Conservation (phyloP, 2,797 vertebrate species). For the Ceryle rudis region DNA sequence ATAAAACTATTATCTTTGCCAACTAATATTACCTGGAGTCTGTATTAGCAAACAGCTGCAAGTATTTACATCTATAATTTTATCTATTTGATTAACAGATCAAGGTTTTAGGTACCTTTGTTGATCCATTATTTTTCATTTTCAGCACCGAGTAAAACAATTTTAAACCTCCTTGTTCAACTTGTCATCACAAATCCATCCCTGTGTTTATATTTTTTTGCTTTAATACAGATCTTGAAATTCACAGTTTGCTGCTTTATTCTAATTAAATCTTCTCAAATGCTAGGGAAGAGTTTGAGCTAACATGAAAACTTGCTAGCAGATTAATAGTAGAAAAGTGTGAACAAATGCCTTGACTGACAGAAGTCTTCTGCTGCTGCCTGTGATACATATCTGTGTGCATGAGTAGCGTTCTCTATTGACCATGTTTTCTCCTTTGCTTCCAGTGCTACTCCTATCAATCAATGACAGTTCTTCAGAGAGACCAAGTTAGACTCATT, state of each 20-base stretch:
- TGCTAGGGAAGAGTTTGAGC: background rate
- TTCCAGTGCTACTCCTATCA: background rate
- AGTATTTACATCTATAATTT: background rate
- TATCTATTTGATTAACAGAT: background rate
- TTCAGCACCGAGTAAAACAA: background rate
- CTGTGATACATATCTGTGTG: background rate
- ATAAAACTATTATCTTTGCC: background rate
- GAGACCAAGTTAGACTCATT: background rate
- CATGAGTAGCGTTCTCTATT: background rate
- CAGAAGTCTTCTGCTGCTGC: background rate
- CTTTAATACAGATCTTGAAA: background rate
- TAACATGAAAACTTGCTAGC: background rate
- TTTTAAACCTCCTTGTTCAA: background rate
- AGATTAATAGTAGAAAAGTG: constrained; percentile 25
- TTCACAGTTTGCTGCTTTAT: background rate
- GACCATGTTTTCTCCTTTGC: background rate
- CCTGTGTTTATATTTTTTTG: background rate
- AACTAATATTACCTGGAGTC: background rate
- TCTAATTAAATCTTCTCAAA: constrained; percentile 24
- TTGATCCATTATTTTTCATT: background rate
- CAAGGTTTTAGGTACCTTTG: background rate
- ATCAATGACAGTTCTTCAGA: background rate
- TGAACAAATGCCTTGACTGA: constrained; percentile 17
- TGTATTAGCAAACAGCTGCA: background rate
- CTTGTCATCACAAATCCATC: background rate